Conservation (phyloP, 1,140 invertebrate species). For the Zaprionus kolodkinae region DNA sequence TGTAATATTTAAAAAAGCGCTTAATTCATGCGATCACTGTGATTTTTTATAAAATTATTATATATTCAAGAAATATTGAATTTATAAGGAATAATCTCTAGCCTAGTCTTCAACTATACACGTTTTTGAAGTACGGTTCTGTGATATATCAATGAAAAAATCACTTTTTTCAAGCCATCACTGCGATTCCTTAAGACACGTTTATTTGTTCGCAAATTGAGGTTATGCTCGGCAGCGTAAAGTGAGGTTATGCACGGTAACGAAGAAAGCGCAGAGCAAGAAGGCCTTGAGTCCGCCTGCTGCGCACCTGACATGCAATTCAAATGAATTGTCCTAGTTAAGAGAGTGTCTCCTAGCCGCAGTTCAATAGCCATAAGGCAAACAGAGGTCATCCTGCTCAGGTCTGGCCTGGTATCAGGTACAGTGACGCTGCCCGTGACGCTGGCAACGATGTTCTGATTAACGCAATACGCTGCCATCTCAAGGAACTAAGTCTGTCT, state of each 20-base stretch:
- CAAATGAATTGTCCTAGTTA: slow-evolving; percentile 36
- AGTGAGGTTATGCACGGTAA: neutral
- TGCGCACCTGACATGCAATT: slow-evolving; percentile 30
- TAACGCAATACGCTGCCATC: slow-evolving; percentile 9
- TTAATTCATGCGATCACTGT: too few species aligned
- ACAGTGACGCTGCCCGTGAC: neutral
- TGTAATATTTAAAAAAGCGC: too few species aligned
- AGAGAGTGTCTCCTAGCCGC: neutral
- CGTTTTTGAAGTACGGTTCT: too few species aligned
- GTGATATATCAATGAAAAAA: neutral
- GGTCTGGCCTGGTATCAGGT: neutral
- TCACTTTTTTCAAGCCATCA: neutral
- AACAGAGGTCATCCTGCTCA: neutral
- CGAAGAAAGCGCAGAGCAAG: neutral
- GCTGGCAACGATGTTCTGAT: slow-evolving; percentile 7
- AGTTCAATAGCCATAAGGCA: neutral
- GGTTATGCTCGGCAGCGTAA: neutral
- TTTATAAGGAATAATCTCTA: too few species aligned
- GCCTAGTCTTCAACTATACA: too few species aligned
- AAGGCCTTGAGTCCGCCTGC: neutral
- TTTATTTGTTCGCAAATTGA: neutral
- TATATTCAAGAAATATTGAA: too few species aligned
- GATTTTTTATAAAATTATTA: too few species aligned
- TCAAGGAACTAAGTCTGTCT: neutral
- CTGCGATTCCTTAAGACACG: neutral